Conservation (phyloP, 2,113 vertebrate genomes). For the Vanacampus margaritifer region DNA sequence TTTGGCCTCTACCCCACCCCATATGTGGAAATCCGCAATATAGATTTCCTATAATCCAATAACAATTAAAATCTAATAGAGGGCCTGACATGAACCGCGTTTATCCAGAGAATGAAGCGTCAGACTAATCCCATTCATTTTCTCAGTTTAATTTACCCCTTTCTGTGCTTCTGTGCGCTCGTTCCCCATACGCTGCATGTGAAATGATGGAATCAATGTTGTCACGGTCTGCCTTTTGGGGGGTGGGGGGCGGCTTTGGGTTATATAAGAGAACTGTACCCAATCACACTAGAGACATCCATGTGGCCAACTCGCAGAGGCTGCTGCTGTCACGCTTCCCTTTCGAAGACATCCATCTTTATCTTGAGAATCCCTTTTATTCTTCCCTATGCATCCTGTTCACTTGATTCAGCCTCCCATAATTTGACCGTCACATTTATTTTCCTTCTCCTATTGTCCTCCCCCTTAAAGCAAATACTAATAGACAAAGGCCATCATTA, state of each 20-base stretch:
- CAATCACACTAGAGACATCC: slow-evolving; percentile 39
- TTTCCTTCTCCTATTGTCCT: slow-evolving; percentile 18
- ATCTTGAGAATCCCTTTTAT: neutral
- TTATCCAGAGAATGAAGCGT: slow-evolving; percentile 3
- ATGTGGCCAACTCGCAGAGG: slow-evolving; percentile 8
- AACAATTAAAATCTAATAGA: neutral
- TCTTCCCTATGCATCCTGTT: neutral
- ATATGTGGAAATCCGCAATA: too few relatives aligned
- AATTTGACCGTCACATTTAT: slow-evolving; percentile 2
- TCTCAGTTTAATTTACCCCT: neutral
- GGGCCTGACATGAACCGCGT: neutral
- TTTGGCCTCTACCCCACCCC: too few relatives aligned
- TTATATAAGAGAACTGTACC: slow-evolving; percentile 56
- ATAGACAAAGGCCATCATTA: slow-evolving; percentile 38
- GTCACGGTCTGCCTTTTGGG: slow-evolving; percentile 47
- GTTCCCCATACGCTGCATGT: slow-evolving; percentile 16
- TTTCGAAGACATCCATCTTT: slow-evolving; percentile 9
- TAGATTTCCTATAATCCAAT: neutral
- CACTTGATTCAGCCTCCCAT: neutral
- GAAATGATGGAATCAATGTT: slow-evolving; percentile 49
- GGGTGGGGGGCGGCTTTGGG: slow-evolving; percentile 18
- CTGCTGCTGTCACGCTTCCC: slow-evolving; percentile 3
- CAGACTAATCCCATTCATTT: neutral
- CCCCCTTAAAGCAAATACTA: slow-evolving; percentile 20
- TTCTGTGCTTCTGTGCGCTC: neutral